phyloP scores from a whole-genome alignment of 2,113 vertebrate genomes.

The Vombatus ursinus region DNA sequence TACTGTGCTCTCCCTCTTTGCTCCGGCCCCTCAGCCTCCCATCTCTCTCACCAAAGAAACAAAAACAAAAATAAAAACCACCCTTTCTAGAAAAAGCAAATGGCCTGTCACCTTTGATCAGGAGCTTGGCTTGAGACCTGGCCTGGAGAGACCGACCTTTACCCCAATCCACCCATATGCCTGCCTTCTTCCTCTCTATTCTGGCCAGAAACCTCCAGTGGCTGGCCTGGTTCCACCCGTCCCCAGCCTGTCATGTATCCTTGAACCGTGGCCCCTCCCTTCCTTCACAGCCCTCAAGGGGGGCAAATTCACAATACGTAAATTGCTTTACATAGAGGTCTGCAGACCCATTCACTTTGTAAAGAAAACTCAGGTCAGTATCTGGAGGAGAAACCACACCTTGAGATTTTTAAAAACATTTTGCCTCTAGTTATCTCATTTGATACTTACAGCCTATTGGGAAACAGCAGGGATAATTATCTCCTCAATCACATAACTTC shows the following conservation, averaged over 20 bases:
- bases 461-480: not conserved
- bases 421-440: not conserved
- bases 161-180: too few species aligned
- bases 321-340: not conserved
- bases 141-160: not conserved
- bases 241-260: too few species aligned
- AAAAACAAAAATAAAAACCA: not conserved
- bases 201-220: not conserved
- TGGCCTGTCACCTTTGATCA: not conserved
- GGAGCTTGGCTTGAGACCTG: not conserved
- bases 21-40: not conserved
- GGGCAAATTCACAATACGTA: not conserved
- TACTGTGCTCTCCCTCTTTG: not conserved
- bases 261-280: not conserved
- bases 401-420: not conserved
- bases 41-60: not conserved
- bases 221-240: not conserved
- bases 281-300: not conserved
- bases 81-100: not conserved
- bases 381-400: not conserved
- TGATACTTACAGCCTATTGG: not conserved
- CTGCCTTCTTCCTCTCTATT: not conserved
- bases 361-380: not conserved
- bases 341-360: not conserved
- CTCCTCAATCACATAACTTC: not conserved